phyloP scores from a whole-genome alignment of 1,140 invertebrate species.

The Kradibia gibbosae region DNA sequence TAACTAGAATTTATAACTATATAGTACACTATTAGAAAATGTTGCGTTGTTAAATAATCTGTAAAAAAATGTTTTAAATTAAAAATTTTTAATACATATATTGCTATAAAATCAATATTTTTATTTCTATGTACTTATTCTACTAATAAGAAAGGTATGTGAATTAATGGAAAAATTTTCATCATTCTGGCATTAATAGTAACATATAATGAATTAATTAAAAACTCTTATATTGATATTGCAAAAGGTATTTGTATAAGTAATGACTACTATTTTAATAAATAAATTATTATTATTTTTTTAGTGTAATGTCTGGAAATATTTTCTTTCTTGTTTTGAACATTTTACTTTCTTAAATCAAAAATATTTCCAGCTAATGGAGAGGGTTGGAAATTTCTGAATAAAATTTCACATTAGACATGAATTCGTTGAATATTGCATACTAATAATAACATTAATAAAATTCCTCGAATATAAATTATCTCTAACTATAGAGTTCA shows the following conservation, averaged over 20 bases:
- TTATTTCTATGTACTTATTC: too few relatives aligned
- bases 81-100: too few relatives aligned
- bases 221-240: constrained; percentile 16
- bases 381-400: constrained; percentile 16
- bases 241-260: neutral
- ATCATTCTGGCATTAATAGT: neutral
- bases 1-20: too few relatives aligned
- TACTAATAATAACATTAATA: constrained; percentile 25
- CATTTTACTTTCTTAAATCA: neutral
- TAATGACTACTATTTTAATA: constrained; percentile 14
- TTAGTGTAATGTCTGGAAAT: neutral
- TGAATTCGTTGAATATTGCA: constrained; percentile 22
- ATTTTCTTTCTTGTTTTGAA: neutral
- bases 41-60: neutral
- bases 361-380: neutral
- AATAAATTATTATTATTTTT: neutral
- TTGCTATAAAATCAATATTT: too few relatives aligned
- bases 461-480: constrained; percentile 37
- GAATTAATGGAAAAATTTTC: too few relatives aligned
- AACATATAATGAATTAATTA: neutral
- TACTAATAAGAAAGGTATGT: too few relatives aligned
- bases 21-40: too few relatives aligned
- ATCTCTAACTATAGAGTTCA: neutral
- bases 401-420: constrained; percentile 16
- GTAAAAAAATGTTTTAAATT: too few relatives aligned